Percentiles rank a stretch among this genome's conserved stretches.
Evolutionary conservation across 2,113 vertebrate species (phyloP).

Genomic region (Naja naja): DNA sequence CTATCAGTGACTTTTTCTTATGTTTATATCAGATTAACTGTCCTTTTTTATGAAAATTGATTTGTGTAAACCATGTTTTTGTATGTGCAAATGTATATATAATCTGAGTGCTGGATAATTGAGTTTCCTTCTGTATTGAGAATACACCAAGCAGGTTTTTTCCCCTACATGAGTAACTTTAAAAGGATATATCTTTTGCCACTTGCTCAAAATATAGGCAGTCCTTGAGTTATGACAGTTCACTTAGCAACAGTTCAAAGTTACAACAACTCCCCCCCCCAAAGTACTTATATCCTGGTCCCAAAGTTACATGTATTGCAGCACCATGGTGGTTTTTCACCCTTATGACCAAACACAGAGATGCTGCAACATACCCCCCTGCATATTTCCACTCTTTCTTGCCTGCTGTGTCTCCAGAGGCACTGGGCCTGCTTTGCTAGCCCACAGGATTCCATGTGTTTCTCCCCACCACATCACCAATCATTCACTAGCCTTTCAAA

Average conservation of each 20-base stretch:
- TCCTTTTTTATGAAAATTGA: neutral
- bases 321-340: neutral
- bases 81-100: neutral
- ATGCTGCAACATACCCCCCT: neutral
- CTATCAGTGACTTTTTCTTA: conserved; percentile 19
- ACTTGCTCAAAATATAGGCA: neutral
- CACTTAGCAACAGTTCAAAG: neutral
- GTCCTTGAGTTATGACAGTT: neutral
- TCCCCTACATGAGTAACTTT: neutral
- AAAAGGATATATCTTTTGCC: neutral
- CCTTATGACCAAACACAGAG: neutral
- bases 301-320: neutral
- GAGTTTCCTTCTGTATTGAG: neutral
- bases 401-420: neutral
- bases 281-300: neutral
- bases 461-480: too few relatives aligned
- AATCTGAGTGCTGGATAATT: neutral
- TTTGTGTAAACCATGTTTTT: neutral
- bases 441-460: neutral
- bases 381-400: neutral
- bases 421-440: neutral
- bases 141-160: neutral
- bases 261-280: neutral
- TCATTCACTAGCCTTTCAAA: too few relatives aligned
- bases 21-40: neutral